Evolutionary conservation across 2,888 invertebrate genomes (phyloP), one percentile per base, ranked within the genome.

Genomic region (Philaethria dido): DNA sequence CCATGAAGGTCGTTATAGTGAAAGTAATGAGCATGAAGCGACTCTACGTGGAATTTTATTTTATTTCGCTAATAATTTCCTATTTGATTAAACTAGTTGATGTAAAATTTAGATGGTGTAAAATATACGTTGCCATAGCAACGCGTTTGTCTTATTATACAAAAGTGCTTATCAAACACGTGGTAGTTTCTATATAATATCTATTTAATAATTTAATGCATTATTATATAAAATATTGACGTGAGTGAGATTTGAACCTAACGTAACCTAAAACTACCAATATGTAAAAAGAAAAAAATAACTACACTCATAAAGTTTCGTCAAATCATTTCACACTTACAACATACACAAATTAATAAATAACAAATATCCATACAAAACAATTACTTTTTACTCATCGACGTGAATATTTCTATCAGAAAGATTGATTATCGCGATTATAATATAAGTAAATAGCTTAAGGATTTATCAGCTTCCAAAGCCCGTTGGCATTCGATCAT

Each of bases 1-100:
- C 72, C 72, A 69, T 73, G 74, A 75, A 75, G 73, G 73, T 73
- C 74, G 73, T 60, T 47, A 62, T 47, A 68, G 64, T 70, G 72
- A 70, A 70, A 70, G 71, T 66, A 45, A 52, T 66, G 63, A 61
- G 63, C 64, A 60, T 54, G 36, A 25, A 65, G 68, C 54, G 64
- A 55, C n/a, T 60, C 61, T 29, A 42, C 14, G 3, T 65, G 16
- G 20, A 13, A 60, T 33, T 33, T 60, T 45, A 22, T 20, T 39
- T 50, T 16, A 20, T 20, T 55, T 45, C 13, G 20, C 20, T 54
- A 36, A 13, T n/a, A 33, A 45, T 25, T 29, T 16, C 0, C 25
- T 8, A n/a, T 6, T 20, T 33, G 33, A 8, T 33, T 6, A 33
- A 8, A 8, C 33, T 33, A 33, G 8, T 33, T 1, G 33, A 3